Percentiles rank a stretch among this genome's conserved stretches.
These are phyloP conservation scores for Verasper variegatus DNA, from an alignment of 2,113 vertebrate species.

Conservation along the genomic window DNA sequence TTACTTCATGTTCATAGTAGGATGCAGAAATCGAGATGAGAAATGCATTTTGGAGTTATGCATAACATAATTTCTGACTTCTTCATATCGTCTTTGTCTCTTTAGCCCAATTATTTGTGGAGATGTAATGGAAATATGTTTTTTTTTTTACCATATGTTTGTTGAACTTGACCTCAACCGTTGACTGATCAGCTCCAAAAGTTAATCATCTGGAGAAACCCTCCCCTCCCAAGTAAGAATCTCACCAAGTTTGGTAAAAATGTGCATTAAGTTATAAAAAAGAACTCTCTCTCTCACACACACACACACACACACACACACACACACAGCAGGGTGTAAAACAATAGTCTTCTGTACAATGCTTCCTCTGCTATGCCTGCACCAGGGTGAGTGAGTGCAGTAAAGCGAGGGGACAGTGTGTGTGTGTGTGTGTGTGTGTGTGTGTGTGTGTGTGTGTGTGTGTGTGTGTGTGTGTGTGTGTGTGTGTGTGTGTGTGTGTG, in stretches of 20 bases:
- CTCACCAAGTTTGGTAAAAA: not conserved
- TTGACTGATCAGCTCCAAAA: not conserved
- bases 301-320: not conserved
- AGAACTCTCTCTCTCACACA: not conserved
- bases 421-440: conserved; percentile 4
- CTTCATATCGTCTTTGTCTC: not conserved
- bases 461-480: not conserved
- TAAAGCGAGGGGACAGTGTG: not conserved
- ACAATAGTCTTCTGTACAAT: not conserved
- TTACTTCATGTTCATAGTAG: too few species aligned
- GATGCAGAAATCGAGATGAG: too few species aligned
- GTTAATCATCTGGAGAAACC: not conserved
- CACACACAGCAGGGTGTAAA: not conserved
- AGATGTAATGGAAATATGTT: not conserved
- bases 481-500: not conserved
- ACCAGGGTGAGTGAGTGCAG: not conserved
- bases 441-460: conserved; percentile 7
- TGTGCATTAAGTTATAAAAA: not conserved
- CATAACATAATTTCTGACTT: too few species aligned
- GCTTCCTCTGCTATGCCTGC: not conserved
- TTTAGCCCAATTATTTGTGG: too few species aligned
- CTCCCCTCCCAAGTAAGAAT: not conserved
- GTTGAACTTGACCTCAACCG: not conserved
- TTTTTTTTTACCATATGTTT: not conserved
- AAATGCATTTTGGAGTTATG: too few species aligned